Evolutionary conservation across 2,797 vertebrate species (phyloP).

Genomic region (Pogonophryne albipinna): DNA sequence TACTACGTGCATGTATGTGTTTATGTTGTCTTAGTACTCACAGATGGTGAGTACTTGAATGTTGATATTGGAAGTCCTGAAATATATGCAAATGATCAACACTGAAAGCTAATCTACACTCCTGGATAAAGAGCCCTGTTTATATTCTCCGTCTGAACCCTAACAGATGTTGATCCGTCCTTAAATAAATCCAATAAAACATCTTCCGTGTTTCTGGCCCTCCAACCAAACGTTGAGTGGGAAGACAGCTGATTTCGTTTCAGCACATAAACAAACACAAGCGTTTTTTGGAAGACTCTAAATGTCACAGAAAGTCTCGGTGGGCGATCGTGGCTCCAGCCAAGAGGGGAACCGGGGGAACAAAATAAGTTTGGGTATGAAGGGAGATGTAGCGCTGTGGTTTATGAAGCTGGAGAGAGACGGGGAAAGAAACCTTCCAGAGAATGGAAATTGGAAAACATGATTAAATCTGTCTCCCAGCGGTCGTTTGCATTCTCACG

Average conservation of each 20-base stretch:
- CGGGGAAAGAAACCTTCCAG: constrained; percentile 56
- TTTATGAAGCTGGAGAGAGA: constrained; percentile 40
- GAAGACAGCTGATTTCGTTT: constrained; percentile 60
- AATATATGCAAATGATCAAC: constrained; percentile 25
- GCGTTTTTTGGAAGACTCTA: constrained; percentile 51
- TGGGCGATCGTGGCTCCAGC: constrained; percentile 30
- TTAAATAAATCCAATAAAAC: constrained; percentile 43
- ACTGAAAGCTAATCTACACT: not conserved
- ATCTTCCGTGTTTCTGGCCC: constrained; percentile 34
- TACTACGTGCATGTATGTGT: no score
- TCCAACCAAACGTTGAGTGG: constrained; percentile 19
- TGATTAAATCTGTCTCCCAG: constrained; percentile 67
- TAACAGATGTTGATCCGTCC: constrained; percentile 22
- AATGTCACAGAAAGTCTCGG: constrained; percentile 56
- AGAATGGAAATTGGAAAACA: constrained; percentile 64
- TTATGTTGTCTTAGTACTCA: no score
- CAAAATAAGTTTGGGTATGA: constrained; percentile 4
- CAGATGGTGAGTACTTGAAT: not conserved
- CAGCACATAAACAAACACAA: constrained; percentile 56
- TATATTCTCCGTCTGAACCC: constrained; percentile 24
- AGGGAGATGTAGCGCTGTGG: constrained; percentile 43
- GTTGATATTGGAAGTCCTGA: constrained; percentile 1
- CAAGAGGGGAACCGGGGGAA: not conserved
- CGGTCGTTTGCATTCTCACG: constrained; percentile 64
- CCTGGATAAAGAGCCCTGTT: constrained; percentile 13